Evolutionary conservation across 1,140 invertebrate genomes (phyloP), one percentile per base, ranked within the genome.

Genomic region (Monochamus saltuarius): DNA sequence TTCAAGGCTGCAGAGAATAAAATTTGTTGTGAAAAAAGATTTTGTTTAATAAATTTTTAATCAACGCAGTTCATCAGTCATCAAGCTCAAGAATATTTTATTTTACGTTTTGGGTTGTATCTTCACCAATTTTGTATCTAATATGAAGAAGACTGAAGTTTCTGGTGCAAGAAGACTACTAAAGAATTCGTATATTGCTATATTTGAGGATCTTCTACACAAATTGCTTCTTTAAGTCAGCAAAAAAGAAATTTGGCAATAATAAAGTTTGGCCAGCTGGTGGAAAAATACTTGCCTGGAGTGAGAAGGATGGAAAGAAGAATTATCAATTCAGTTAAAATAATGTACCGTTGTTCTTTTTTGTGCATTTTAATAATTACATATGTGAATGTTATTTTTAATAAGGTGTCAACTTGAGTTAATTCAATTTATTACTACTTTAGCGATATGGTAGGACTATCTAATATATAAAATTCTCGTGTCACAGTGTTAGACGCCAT

Each of bases 231-330:
- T 29, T 49, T 1, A 11, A 2, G 6, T 17, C 17, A 14, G 46
- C 46, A 17, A 49, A 11, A 29, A 19, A 49, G 16, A 49, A 49
- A 49, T 4, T 49, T 11, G 46, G 46, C 9, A 49, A 49, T 4
- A 49, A 49, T 17, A 49, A 49, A 49, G 46, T 49, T 2, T 49
- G 46, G 46, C 4, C 46, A 3, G 16, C 46, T n/a, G 46, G n/a
- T 14, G 46, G 46, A 3, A 49, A 19, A 17, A 19, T 49, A 42
- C 7, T 42, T 13, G 40, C 40, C 16, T 42, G 40, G 40, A 13
- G n/a, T 42, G 40, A 42, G 2, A 17, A 13, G 40, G 40, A 42
- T 7, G 16, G 40, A 42, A 42, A 7, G 16, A 42, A 42, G 2
- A 17, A 17, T 42, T 17, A 42, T 42, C 7, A 42, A 42, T 42